Evolutionary conservation across 2,113 vertebrate genomes (phyloP), one percentile per base, ranked within the genome.

Genomic region (Mastomys natalensis): DNA sequence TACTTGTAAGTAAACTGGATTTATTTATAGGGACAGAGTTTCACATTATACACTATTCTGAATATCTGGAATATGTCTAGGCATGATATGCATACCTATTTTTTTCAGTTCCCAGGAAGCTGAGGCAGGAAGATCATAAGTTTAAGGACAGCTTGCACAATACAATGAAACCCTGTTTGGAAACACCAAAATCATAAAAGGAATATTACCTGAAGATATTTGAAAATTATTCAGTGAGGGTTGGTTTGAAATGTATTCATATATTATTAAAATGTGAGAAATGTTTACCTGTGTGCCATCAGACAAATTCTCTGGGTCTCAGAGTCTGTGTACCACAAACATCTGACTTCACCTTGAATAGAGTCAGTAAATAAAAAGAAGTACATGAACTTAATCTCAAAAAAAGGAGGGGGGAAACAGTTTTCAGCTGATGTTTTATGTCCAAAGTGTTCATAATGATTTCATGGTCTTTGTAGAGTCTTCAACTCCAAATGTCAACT

Each of bases 401-500:
- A 31, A 94, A 62, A 78, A 8, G n/a, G 34, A 4, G 78, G 60
- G 68, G 31, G 58, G n/a, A 31, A 8, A 62, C 6, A 16, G 48
- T 53, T 92, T 86, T 89, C 85, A 88, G 60, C 81, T 87, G 48
- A 64, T 85, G 11, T 73, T 95, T 93, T 97, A 72, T 90, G 58
- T 64, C 45, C 66, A 48, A 0, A 43, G 19, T 78, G 74, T 87
- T 48, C 8, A 55, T 40, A 78, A 51, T 91, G 74, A 95, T 84
- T 96, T 92, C 21, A 64, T 82, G 94, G 76, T 89, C 70, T 74
- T 93, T 62, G 72, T 96, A 86, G 21, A 92, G 53, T 92, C 92
- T 95, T 96, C 58, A 90, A 78, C 73, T 95, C 84, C 87, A 95
- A 94, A 96, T 95, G 48, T 97, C 90, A 97, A 37, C 58, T 88